These are phyloP conservation scores for Schizopygopsis malacanthus DNA, from an alignment of 2,797 vertebrate species.

Conservation along the genomic window DNA sequence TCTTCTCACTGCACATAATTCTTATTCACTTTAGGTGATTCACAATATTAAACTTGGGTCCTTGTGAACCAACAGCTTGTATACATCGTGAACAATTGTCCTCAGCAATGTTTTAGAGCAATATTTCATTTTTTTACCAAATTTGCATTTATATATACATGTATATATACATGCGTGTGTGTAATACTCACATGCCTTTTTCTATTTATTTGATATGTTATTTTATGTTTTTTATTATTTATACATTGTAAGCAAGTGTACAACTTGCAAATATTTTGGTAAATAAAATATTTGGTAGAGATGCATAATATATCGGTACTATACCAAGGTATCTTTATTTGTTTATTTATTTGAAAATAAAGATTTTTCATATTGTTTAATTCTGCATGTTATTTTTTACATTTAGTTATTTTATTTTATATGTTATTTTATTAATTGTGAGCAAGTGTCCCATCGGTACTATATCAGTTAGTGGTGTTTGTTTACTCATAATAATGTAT, in stretches of 20 bases:
- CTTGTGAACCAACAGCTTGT: not conserved
- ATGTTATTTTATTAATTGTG: too few species aligned
- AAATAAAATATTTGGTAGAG: not conserved
- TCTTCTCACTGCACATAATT: not conserved
- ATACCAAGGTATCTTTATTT: not conserved
- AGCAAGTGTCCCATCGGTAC: too few species aligned
- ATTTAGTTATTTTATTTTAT: too few species aligned
- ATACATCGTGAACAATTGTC: not conserved
- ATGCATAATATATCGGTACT: not conserved
- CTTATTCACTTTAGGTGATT: conserved; percentile 7
- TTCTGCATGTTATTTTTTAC: too few species aligned
- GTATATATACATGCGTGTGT: not conserved
- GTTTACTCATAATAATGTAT: too few species aligned
- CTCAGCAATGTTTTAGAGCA: not conserved
- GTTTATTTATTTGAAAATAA: not conserved
- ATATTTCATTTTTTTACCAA: too few species aligned
- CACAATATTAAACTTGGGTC: conserved; percentile 8
- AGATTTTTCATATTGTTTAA: too few species aligned
- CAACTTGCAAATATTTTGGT: not conserved
- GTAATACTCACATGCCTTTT: too few species aligned
- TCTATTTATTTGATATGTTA: not conserved
- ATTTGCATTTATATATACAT: not conserved
- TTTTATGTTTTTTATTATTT: not conserved
- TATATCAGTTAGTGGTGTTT: too few species aligned
- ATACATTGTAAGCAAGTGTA: not conserved